Evolutionary conservation across 2,888 invertebrate genomes (phyloP), one percentile per base, ranked within the genome.

Genomic region (Pachycephus smyrnensis): DNA sequence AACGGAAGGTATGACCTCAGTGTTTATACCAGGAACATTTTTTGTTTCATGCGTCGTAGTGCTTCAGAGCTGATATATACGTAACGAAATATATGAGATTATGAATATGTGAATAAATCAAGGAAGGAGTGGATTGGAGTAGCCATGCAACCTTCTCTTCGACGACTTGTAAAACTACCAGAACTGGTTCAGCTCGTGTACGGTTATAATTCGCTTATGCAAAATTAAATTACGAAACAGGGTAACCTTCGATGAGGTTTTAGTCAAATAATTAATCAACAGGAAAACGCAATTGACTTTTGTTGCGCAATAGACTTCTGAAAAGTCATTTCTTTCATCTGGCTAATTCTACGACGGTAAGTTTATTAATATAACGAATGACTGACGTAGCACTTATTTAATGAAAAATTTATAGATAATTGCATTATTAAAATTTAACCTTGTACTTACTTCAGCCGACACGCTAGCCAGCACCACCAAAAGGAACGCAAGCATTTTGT

Each of bases 361-460:
- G 15, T 55, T 23, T 55, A 9, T 55, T 9, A 23, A 23, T 55
- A 23, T 55, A 23, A 55, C 6, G 6, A 55, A 55, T 55, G 9
- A 23, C 40, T 9, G 23, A 55, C 15, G 40, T 55, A 9, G 40
- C 15, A 55, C 40, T 55, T 55, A 55, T 23, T 23, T 55, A 23
- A 55, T 55, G 2, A 55, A 55, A 23, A 23, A 1, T 55, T 55
- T 23, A 55, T 15, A 15, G 40, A 23, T 23, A 23, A 23, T 23
- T 9, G 6, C 1, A 23, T 55, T 55, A 55, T 23, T 55, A 55
- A 69, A 31, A 77, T 73, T 76, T 15, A 23, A 71, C 77, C 73
- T 77, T 12, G 32, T 79, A 82, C 82, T 82, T 83, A 90, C 90
- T 80, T 85, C 79, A 4, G 85, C 86, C 40, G 82, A 79, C 11